phyloP scores from a whole-genome alignment of 2,113 vertebrate genomes.

The Coracopsis vasa region DNA sequence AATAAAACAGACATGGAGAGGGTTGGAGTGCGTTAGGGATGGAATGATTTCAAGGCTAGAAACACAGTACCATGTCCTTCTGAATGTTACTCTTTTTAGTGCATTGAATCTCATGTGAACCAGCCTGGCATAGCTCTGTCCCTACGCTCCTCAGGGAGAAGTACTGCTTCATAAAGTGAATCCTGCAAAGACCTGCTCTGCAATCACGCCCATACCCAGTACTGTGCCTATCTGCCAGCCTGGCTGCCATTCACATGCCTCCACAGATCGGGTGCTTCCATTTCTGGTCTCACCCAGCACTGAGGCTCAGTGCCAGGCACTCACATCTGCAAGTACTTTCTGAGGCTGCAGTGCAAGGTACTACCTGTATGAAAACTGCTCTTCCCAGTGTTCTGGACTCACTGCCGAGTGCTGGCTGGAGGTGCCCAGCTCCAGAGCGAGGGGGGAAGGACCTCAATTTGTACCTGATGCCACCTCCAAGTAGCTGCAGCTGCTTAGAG shows the following conservation, averaged over 20 bases:
- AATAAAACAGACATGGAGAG: background rate
- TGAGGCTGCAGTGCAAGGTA: background rate
- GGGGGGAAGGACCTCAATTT: background rate
- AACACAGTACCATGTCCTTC: background rate
- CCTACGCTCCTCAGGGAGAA: background rate
- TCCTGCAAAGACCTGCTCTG: background rate
- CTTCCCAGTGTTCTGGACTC: background rate
- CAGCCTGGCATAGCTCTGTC: background rate
- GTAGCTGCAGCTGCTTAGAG: background rate
- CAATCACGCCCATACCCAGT: background rate
- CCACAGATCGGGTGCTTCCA: background rate
- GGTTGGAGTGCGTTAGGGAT: fast-evolving
- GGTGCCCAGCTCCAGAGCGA: fast-evolving
- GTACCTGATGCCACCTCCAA: background rate
- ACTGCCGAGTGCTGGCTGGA: background rate
- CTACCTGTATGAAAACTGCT: background rate
- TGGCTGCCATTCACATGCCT: fast-evolving
- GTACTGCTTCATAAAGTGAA: background rate
- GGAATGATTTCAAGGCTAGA: background rate
- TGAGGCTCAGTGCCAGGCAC: background rate
- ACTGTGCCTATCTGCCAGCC: background rate
- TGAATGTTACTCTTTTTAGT: background rate
- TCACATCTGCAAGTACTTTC: background rate
- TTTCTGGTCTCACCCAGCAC: background rate
- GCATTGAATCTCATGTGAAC: fast-evolving